A percentile compares a stretch with the other conserved stretches of the same genome.
These are phyloP conservation scores for Malacosoma neustria DNA, from an alignment of 2,888 invertebrate genomes.

Conservation along the genomic window DNA sequence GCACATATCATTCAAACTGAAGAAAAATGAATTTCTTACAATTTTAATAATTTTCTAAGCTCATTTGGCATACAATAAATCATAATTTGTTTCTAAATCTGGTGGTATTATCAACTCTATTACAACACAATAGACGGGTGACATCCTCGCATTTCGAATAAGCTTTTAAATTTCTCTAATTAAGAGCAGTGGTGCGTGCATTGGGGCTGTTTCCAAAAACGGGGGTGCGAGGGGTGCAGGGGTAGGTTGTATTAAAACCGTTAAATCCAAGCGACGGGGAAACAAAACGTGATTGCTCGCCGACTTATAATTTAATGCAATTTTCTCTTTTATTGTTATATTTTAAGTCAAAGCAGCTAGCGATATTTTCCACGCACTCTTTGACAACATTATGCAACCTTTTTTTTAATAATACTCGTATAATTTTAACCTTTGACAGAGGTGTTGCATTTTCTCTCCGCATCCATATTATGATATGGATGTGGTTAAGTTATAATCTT, in stretches of 20 bases:
- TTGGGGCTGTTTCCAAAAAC: neutral
- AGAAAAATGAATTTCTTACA: too few relatives aligned
- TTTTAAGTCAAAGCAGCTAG: conserved; percentile 21
- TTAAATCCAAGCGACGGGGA: conserved; percentile 57
- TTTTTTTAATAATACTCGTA: too few relatives aligned
- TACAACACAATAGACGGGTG: conserved; percentile 28
- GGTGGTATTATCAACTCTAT: neutral
- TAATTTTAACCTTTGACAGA: too few relatives aligned
- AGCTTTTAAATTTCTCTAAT: conserved; percentile 65
- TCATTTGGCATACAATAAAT: neutral
- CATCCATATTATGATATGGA: too few relatives aligned
- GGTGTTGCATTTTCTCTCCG: too few relatives aligned
- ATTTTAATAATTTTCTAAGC: too few relatives aligned
- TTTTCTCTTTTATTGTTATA: conserved; percentile 48
- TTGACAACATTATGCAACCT: too few relatives aligned
- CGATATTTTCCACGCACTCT: too few relatives aligned
- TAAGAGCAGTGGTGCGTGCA: conserved; percentile 47
- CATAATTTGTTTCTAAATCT: neutral
- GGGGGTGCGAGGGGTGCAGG: neutral
- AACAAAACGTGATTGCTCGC: conserved; percentile 72
- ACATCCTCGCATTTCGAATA: conserved; percentile 46
- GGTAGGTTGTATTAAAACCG: conserved; percentile 59
- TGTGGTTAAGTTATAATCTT: too few relatives aligned
- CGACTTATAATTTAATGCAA: conserved; percentile 74
- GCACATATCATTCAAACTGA: too few relatives aligned